Percentiles rank a stretch among this genome's conserved stretches.
These are phyloP conservation scores for Oreochromis aureus DNA, from an alignment of 2,113 vertebrate species.

Conservation along the genomic window DNA sequence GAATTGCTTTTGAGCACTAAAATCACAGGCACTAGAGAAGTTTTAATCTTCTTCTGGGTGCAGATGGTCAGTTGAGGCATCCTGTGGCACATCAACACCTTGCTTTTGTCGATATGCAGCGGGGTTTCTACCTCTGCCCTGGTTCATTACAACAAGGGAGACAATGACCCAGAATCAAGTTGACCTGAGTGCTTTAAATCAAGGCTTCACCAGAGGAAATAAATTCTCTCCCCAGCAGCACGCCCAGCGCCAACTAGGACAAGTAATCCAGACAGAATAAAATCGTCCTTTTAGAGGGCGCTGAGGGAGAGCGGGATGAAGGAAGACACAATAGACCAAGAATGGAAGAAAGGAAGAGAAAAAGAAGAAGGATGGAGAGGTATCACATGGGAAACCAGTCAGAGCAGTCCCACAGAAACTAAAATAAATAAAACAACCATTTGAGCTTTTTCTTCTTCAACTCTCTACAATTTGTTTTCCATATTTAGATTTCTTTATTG, in stretches of 20 bases:
- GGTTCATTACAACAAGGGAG: constrained; percentile 59
- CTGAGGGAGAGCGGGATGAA: constrained; percentile 7
- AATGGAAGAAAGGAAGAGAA: neutral
- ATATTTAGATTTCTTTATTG: neutral
- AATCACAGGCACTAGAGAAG: neutral
- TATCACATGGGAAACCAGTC: neutral
- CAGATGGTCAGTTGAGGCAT: neutral
- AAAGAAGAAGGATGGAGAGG: neutral
- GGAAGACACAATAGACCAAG: neutral
- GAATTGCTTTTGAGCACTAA: neutral
- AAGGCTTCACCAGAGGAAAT: constrained; percentile 51
- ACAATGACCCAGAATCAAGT: constrained; percentile 68
- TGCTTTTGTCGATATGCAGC: neutral
- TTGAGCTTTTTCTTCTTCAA: neutral
- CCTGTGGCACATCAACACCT: neutral
- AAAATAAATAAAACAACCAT: neutral
- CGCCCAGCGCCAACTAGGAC: constrained; percentile 62
- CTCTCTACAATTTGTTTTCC: neutral
- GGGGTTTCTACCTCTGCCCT: constrained; percentile 56
- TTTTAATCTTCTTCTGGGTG: neutral
- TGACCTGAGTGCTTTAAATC: constrained; percentile 65
- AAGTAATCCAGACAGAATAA: constrained; percentile 68
- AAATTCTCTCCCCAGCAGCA: constrained; percentile 48
- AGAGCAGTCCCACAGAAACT: neutral
- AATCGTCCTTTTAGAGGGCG: constrained; percentile 47